phyloP scores from a whole-genome alignment of 1,140 invertebrate species.

The Laupala kohalensis region DNA sequence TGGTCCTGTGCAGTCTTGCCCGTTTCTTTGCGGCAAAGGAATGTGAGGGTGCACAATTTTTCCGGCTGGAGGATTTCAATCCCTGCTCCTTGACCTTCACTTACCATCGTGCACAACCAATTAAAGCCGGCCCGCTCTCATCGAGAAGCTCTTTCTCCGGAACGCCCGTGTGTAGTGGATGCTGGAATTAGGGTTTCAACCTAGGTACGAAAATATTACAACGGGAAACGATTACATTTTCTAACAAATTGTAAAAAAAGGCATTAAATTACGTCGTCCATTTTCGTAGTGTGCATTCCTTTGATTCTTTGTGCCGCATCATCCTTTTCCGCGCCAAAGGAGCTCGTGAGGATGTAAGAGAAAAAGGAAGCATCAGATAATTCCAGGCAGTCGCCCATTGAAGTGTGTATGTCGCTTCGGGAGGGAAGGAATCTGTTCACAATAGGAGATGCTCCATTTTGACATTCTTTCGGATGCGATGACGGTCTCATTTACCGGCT shows the following conservation, averaged over 20 bases:
- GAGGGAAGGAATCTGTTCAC: too few species aligned
- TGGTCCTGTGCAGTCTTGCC: background rate
- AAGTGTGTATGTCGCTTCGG: too few species aligned
- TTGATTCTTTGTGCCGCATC: background rate
- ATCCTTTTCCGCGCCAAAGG: too few species aligned
- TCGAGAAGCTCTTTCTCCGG: background rate
- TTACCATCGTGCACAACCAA: background rate
- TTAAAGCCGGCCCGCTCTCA: background rate
- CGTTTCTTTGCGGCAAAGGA: background rate
- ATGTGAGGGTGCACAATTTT: background rate
- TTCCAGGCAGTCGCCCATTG: too few species aligned
- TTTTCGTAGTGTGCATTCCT: background rate
- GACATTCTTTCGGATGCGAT: too few species aligned
- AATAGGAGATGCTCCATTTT: too few species aligned
- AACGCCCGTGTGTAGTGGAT: background rate
- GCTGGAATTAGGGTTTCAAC: background rate
- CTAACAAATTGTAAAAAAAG: background rate
- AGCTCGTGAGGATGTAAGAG: too few species aligned
- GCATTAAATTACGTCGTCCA: background rate
- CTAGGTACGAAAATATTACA: background rate
- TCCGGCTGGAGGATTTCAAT: background rate
- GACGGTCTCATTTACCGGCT: too few species aligned
- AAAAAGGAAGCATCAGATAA: too few species aligned
- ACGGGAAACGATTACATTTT: background rate
- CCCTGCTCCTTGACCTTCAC: background rate